Percentiles rank a stretch among this genome's conserved stretches.
Conservation (phyloP, 2,888 invertebrate genomes). For the Blastobasis lacticolella region DNA sequence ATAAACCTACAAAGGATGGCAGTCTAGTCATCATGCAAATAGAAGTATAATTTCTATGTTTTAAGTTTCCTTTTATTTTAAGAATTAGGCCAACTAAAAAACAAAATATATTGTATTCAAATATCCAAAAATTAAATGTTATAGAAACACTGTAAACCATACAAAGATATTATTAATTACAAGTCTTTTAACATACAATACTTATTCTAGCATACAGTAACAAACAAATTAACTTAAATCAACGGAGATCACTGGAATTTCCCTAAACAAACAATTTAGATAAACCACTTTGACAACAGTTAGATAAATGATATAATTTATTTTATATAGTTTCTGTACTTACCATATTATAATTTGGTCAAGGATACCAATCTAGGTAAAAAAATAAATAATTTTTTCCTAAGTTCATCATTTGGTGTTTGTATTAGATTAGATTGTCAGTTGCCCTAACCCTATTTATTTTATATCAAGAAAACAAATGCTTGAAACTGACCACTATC, state of each 20-base stretch:
- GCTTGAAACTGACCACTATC: background rate
- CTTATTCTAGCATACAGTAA: conserved; percentile 30
- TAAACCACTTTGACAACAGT: too few species aligned
- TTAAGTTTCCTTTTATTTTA: conserved; percentile 27
- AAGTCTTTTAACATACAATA: conserved; percentile 23
- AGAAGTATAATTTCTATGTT: conserved; percentile 31
- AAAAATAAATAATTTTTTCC: too few species aligned
- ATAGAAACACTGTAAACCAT: conserved; percentile 66
- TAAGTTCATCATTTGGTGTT: background rate
- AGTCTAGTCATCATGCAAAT: conserved; percentile 8
- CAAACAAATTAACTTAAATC: conserved; percentile 30
- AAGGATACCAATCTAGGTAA: too few species aligned
- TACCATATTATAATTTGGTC: too few species aligned
- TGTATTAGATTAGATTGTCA: conserved; percentile 1
- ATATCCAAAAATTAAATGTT: conserved; percentile 41
- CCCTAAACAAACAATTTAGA: too few species aligned
- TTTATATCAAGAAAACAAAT: background rate
- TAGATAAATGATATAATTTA: too few species aligned
- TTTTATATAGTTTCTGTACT: too few species aligned
- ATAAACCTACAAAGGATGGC: background rate
- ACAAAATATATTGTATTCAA: conserved; percentile 49
- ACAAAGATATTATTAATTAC: conserved; percentile 42
- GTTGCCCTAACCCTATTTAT: background rate
- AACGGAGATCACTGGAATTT: conserved; percentile 36
- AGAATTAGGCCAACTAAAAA: conserved; percentile 33